Evolutionary conservation across 23 tunicate genomes (phyloP).

Genomic region (Styela clava): DNA sequence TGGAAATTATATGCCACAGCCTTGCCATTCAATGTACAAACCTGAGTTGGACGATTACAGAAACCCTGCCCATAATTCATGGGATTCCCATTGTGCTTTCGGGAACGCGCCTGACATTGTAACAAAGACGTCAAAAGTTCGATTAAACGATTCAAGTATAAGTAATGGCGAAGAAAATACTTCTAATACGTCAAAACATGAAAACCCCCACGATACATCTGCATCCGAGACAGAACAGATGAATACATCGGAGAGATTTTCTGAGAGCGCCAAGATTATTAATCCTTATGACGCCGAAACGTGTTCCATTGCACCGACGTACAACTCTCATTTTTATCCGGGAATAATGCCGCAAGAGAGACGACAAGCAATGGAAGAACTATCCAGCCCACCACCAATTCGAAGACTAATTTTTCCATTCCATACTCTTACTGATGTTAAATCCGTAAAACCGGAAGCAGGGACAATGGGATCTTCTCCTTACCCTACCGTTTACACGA

Average conservation of each 20-base stretch:
- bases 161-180: background rate
- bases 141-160: background rate
- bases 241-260: background rate
- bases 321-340: background rate
- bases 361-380: background rate
- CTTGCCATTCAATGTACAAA: background rate
- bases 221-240: background rate
- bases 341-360: background rate
- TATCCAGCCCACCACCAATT: slow-evolving; percentile 58
- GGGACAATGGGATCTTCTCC: background rate
- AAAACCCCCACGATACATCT: background rate
- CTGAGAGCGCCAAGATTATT: background rate
- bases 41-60: background rate
- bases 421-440: slow-evolving; percentile 31
- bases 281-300: background rate
- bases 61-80: background rate
- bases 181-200: background rate
- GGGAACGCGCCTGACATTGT: background rate
- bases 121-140: background rate
- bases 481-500: background rate
- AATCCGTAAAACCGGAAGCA: background rate
- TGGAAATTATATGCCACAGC: background rate
- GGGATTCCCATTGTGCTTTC: background rate
- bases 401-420: slow-evolving; percentile 65
- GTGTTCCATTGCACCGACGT: background rate